phyloP scores from a whole-genome alignment of 2,113 vertebrate genomes.

The Circaetus cinerascens region DNA sequence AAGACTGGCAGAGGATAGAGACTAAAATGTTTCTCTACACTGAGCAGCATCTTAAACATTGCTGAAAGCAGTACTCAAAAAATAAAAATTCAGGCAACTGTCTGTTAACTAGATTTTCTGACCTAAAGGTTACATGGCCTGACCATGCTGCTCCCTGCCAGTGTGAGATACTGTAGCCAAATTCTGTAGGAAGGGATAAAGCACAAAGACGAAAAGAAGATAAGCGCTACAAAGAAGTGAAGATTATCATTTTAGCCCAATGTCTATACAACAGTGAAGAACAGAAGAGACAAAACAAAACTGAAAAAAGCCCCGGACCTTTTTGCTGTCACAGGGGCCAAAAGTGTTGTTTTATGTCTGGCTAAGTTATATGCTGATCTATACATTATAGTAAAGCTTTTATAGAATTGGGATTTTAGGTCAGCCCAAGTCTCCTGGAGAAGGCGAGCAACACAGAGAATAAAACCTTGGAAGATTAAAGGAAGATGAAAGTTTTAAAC shows the following conservation, averaged over 20 bases:
- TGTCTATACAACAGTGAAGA: neutral
- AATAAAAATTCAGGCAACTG: neutral
- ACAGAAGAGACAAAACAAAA: neutral
- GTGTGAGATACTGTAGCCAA: neutral
- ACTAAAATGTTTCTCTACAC: neutral
- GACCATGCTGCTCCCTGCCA: neutral
- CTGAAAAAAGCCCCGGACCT: neutral
- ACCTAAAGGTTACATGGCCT: neutral
- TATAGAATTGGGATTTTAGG: neutral
- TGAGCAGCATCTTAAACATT: neutral
- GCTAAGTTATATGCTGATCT: neutral
- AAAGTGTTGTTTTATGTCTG: neutral
- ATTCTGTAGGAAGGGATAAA: neutral
- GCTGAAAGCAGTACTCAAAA: neutral
- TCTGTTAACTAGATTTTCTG: neutral
- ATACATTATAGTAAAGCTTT: neutral
- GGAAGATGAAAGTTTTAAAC: neutral
- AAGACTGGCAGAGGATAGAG: neutral
- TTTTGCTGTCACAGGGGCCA: neutral
- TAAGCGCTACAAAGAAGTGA: neutral
- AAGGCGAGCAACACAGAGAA: neutral
- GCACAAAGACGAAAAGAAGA: neutral
- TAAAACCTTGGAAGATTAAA: conserved; percentile 21
- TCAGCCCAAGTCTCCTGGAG: neutral
- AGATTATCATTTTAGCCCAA: neutral